phyloP scores from a whole-genome alignment of 2,888 invertebrate genomes.

The Epirrita christyi region DNA sequence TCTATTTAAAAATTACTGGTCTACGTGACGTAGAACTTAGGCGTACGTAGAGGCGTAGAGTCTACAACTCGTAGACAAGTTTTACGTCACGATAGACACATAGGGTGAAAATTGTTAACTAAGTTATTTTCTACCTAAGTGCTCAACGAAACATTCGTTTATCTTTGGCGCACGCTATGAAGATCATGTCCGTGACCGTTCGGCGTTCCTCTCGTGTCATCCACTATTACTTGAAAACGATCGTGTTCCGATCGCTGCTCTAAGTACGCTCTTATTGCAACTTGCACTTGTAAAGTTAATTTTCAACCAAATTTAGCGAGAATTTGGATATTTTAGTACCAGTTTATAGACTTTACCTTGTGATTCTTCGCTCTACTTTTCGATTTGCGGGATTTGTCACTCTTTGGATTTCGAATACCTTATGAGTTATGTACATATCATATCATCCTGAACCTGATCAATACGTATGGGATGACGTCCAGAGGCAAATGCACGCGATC shows the following conservation, averaged over 20 bases:
- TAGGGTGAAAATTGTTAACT: no score
- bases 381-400: conserved; percentile 6
- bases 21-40: no score
- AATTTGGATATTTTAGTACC: conserved; percentile 6
- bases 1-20: no score
- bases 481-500: no score
- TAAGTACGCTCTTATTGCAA: conserved; percentile 27
- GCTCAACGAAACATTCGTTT: conserved; percentile 6
- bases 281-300: conserved; percentile 28
- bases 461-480: no score
- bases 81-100: no score
- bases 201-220: conserved; percentile 57
- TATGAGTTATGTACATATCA: not conserved
- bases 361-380: conserved; percentile 9
- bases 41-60: no score
- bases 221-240: conserved; percentile 49
- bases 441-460: not conserved
- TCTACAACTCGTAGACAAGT: no score
- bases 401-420: not conserved
- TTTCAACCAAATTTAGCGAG: conserved; percentile 17
- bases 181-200: conserved; percentile 69
- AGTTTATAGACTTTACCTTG: conserved; percentile 26
- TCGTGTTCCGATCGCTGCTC: conserved; percentile 42
- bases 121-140: not conserved
- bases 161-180: conserved; percentile 44